phyloP scores from a whole-genome alignment of 2,888 invertebrate genomes.

The Amiota mariae region DNA sequence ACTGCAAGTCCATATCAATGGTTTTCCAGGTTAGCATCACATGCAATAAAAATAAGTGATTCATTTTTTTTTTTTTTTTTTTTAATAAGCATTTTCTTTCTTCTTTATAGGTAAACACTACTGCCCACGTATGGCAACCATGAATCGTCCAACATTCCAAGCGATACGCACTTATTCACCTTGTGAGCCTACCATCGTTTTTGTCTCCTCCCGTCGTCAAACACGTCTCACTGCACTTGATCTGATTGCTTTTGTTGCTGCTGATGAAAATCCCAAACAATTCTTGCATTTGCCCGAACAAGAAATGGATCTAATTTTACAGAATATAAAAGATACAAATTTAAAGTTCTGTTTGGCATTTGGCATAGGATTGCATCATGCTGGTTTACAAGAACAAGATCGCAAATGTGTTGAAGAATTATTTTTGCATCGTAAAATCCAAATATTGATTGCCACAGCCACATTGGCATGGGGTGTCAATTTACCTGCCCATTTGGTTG shows the following conservation, averaged over 20 bases:
- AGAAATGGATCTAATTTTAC: slow-evolving; percentile 87
- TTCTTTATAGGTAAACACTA: slow-evolving; percentile 83
- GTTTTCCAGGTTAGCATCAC: slow-evolving; percentile 84
- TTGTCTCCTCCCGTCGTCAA: slow-evolving; percentile 96
- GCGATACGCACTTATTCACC: slow-evolving; percentile 95
- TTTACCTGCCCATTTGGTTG: slow-evolving; percentile 97
- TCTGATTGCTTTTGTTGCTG: slow-evolving; percentile 91
- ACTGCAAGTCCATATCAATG: slow-evolving; percentile 90
- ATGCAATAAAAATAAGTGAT: too few species aligned
- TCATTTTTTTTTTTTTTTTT: too few species aligned
- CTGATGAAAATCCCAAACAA: slow-evolving; percentile 93
- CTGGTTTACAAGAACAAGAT: slow-evolving; percentile 95
- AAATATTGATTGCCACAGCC: slow-evolving; percentile 96
- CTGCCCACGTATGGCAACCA: slow-evolving; percentile 99
- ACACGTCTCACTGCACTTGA: slow-evolving; percentile 97
- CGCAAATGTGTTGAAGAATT: slow-evolving; percentile 93
- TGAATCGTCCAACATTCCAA: slow-evolving; percentile 99
- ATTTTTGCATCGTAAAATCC: slow-evolving; percentile 95
- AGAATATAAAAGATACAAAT: slow-evolving; percentile 87
- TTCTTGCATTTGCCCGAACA: slow-evolving; percentile 91
- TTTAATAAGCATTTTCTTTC: neutral
- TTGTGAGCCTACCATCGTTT: slow-evolving; percentile 90
- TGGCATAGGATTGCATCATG: slow-evolving; percentile 99
- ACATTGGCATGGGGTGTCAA: slow-evolving; percentile 99
- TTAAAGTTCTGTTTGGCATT: slow-evolving; percentile 94